Evolutionary conservation across 2,797 vertebrate genomes (phyloP), one percentile per base, ranked within the genome.

Genomic region (Lutjanus argentimaculatus): DNA sequence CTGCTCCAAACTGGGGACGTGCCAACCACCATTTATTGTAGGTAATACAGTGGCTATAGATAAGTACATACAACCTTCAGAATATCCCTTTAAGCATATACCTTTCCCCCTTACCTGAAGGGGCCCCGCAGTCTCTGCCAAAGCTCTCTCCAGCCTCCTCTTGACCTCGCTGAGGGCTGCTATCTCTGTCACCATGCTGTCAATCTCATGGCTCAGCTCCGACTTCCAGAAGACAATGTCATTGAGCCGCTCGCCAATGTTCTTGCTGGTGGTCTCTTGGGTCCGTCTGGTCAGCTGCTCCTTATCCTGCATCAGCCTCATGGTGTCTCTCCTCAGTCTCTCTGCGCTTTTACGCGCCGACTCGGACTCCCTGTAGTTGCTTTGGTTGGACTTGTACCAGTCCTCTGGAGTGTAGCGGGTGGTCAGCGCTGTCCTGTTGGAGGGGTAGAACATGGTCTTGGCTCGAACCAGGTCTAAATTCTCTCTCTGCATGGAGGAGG

Each of bases 141-240:
- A 75, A 21, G 97, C 96, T 89, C 97, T 97, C 82, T 99, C 98
- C 89, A 99, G 88, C 74, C 96, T 94, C 76, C 94, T 96, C 92
- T 97, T 99, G 73, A 96, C 80, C 43, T 97, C 97, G 0, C 77
- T 91, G 30, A 98, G 95, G 0, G 95, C 93, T 0, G 96, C 96
- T 59, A 96, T 99, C 93, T 99, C 99, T 1, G 94, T 97, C 67
- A 98, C 96, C 96, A 99, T 97, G 92, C 96, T 96, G 77, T 98
- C 97, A 7, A 97, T 95, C 93, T 99, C 98, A n/a, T 96, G 95
- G 84, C 83, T 94, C 77, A 99, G 95, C 95, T 99, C 97, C 0
- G 97, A 96, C 90, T 91, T 97, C 99, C 98, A 99, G 92, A 98
- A 99, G 14, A 91, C 90, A 1, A 98, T 97, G 83, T 99, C 97